Evolutionary conservation across 2,888 invertebrate genomes (phyloP).

Genomic region (Chalcis sispes): DNA sequence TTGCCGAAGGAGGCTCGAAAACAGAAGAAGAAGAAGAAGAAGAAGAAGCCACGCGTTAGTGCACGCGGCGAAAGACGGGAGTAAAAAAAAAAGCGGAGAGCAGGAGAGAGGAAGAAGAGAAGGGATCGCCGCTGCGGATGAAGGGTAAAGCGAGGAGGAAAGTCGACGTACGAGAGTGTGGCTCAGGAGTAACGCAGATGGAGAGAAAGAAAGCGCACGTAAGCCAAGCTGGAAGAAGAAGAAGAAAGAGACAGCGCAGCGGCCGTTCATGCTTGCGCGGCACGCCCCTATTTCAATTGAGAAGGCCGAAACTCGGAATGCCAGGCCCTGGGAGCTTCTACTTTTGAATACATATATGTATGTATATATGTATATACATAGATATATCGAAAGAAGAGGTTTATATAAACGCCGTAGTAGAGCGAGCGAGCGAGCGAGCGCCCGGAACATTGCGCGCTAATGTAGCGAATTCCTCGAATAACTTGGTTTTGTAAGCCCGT

Average conservation of each 20-base stretch:
- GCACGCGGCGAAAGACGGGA: conserved; percentile 7
- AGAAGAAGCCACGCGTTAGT: no score
- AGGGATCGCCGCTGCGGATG: conserved; percentile 23
- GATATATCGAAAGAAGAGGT: no score
- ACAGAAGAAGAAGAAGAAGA: conserved; percentile 30
- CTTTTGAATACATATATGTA: no score
- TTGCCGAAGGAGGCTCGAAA: conserved; percentile 43
- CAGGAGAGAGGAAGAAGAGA: not conserved
- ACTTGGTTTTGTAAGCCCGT: conserved; percentile 53
- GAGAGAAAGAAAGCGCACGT: conserved; percentile 37
- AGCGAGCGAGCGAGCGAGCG: conserved; percentile 20
- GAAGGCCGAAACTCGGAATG: conserved; percentile 70
- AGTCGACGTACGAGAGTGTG: conserved; percentile 8
- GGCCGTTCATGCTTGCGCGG: conserved; percentile 51
- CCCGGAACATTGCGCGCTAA: conserved; percentile 52
- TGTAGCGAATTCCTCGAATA: conserved; percentile 55
- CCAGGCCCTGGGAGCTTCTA: conserved; percentile 55
- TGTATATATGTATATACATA: no score
- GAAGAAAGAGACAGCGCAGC: conserved; percentile 3
- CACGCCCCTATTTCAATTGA: conserved; percentile 71
- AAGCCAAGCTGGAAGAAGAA: conserved; percentile 35
- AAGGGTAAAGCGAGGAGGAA: conserved; percentile 15
- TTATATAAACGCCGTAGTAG: conserved; percentile 2
- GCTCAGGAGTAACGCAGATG: conserved; percentile 12
- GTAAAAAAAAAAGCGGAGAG: conserved; percentile 29